Evolutionary conservation across 2,797 vertebrate genomes (phyloP), one percentile per base, ranked within the genome.

Genomic region (Channa striata): DNA sequence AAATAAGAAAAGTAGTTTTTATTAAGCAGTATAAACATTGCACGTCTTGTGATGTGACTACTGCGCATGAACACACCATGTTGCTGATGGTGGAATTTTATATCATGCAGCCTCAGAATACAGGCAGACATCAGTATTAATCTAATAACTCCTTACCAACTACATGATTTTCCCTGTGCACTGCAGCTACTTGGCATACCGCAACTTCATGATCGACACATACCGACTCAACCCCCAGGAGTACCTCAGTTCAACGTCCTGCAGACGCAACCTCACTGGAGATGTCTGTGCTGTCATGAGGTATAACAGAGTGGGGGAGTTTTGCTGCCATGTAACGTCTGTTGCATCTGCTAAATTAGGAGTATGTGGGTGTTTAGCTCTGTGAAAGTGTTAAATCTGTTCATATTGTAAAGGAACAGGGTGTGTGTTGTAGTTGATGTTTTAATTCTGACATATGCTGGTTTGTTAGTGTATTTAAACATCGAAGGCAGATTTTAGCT

Each of bases 191-290:
- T 82, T 99, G 92, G 97, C 97, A 0, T 99, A 99, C 84, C 95
- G 97, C 56, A 99, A 99, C 92, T 99, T 99, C 90, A 99, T 99
- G 95, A 97, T 99, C 0, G 98, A 99, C 91, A 98, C 97, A 0
- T 99, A 99, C 39, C 94, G 98, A 17, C 91, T 99, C 37, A 99
- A 98, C 89, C 97, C 98, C 1, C 97, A 99, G 80, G 97, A 99
- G 75, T 99, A 99, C 83, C 91, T 99, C 74, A 98, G 96, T 48
- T 97, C 96, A 68, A 98, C 96, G 0, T 96, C 97, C 72, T 98
- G 97, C 86, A 94, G 97, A 59, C 94, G 97, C 63, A 98, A 96
- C 80, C 93, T 99, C 43, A 98, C 97, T 0, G 98, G 97, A 64
- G 97, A 99, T 0, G 97, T 99, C 20, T 99, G 97, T 2, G 96